Evolutionary conservation across 2,888 invertebrate genomes (phyloP), one percentile per base, ranked within the genome.

Genomic region (Coronaproctus castanopsis): DNA sequence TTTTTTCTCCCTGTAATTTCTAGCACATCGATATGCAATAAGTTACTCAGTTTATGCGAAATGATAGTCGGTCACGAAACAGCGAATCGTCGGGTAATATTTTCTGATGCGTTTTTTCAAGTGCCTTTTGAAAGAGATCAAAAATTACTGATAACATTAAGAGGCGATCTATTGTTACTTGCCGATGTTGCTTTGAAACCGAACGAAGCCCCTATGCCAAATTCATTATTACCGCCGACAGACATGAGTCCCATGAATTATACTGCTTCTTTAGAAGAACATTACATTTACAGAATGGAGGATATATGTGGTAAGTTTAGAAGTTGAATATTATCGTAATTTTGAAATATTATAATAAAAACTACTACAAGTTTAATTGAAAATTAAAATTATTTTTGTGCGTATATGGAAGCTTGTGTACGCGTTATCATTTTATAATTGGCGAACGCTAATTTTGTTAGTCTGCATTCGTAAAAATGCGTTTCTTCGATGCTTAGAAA

Each of bases 241-340:
- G 76, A 83, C 69, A 72, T 93, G 62, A 76, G 78, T 70, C 92
- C 93, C 1, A 72, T 91, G 19, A 80, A 81, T 67, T 80, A 80
- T 59, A 82, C 82, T 1, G 76, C 88, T 57, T 82, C 85, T 54
- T 70, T 87, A 61, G 73, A 75, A 18, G 70, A 75, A 60, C 73
- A 77, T 57, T 78, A 86, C 69, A 77, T 85, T 67, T 86, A 86
- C 68, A 71, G 76, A 59, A 70, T 75, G 19, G 70, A 73, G 54
- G 78, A 83, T 69, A 70, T 76, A 65, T 86, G 82, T 70, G 84
- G 88, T 89, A 77, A 82, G 85, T 80, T 65, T 60, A 53, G 19
- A 61, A 49, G 50, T 57, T 71, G 24, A 55, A 18, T n/a, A n/a
- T n/a, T n/a, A n/a, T n/a, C n/a, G n/a, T n/a, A n/a, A n/a, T n/a